Evolutionary conservation across 1,140 invertebrate genomes (phyloP), one percentile per base, ranked within the genome.

Genomic region (Euwallacea similis): DNA sequence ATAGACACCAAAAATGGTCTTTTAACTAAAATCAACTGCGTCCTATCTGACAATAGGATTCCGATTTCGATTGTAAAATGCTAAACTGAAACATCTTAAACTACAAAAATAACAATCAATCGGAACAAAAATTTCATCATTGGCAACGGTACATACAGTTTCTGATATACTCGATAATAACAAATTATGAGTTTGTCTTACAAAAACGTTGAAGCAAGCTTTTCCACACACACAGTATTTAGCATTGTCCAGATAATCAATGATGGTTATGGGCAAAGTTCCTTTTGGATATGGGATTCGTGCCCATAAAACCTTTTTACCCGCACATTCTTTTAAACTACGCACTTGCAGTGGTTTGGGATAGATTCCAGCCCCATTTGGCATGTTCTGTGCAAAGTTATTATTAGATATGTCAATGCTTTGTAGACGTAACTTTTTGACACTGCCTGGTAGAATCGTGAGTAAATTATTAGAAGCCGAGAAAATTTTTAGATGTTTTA

Each of bases 71-170:
- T 75, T 66, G 44, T 63, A 59, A 15, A 72, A 71, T 15, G 63
- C 73, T 42, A 83, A 74, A 69, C 63, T 76, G 75, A 82, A 82
- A 81, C 88, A 90, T 21, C 77, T 82, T 2, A 78, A 75, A 55
- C 87, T 88, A 78, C 88, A 90, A 77, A 85, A 87, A 74, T 85
- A 87, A 79, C 85, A 87, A 74, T 88, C 86, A 74, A 88, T 84
- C 7, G 82, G 80, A 10, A 87, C 78, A 73, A 72, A 75, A 62
- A 78, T 74, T 71, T 69, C 65, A 72, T 64, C 79, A 72, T 80
- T 81, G 77, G 79, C 82, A 73, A 79, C 84, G 73, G 81, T 80
- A 77, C 61, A 84, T 63, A 74, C 81, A 75, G 66, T 79, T 74
- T 79, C 79, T 73, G 82, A 81, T 80, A 84, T 83, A 73, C 54